These are phyloP conservation scores for Syrmaticus mikado DNA, from an alignment of 2,113 vertebrate genomes.

Conservation along the genomic window DNA sequence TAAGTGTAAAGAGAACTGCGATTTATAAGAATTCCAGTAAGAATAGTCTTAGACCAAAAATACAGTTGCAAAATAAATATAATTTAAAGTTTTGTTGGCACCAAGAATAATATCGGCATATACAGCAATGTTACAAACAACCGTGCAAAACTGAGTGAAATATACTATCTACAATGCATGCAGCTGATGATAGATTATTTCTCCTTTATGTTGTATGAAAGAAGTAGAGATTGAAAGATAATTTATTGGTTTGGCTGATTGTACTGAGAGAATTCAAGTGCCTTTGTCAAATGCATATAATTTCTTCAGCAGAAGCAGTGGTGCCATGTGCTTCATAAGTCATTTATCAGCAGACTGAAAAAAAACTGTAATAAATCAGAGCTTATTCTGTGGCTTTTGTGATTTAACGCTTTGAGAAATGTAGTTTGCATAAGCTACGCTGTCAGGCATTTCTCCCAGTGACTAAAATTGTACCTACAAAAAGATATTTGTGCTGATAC, in stretches of 20 bases:
- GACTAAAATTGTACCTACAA: background rate
- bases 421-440: background rate
- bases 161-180: background rate
- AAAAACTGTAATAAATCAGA: background rate
- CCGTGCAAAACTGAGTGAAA: background rate
- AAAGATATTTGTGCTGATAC: background rate
- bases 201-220: background rate
- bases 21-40: background rate
- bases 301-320: conserved; percentile 13
- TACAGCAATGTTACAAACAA: background rate
- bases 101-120: background rate
- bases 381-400: background rate
- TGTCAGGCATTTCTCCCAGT: background rate
- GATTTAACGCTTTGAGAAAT: background rate
- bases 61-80: background rate
- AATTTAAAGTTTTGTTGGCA: background rate
- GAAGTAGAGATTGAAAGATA: conserved; percentile 3
- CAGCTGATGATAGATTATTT: background rate
- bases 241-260: conserved; percentile 38
- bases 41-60: background rate
- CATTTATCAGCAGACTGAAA: background rate
- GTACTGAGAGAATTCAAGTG: background rate
- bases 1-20: rapidly evolving
- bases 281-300: background rate
- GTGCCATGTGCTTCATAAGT: background rate